Percentiles rank a stretch among this genome's conserved stretches.
These are phyloP conservation scores for Phymanthus crucifer DNA, from an alignment of 92 coral and sea anemone genomes.

Conservation along the genomic window DNA sequence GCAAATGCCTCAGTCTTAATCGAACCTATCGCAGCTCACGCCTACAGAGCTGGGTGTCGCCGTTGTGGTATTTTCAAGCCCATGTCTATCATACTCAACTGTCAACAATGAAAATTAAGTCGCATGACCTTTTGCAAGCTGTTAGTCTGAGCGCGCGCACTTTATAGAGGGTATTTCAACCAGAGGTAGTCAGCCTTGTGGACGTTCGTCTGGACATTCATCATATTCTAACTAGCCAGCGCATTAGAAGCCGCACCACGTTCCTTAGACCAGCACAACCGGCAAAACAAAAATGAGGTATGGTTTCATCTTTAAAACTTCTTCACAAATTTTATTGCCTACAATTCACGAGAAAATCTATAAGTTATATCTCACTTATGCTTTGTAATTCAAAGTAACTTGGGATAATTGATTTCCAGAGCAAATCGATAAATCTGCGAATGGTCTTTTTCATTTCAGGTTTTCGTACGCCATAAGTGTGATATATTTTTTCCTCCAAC, in stretches of 20 bases:
- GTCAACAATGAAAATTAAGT: slow-evolving; percentile 15
- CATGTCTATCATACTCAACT: slow-evolving; percentile 21
- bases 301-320: background rate
- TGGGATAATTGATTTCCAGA: background rate
- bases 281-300: background rate
- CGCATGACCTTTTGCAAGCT: slow-evolving; percentile 19
- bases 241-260: background rate
- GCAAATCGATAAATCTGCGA: background rate
- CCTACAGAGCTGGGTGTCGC: slow-evolving; percentile 15
- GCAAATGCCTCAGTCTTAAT: slow-evolving; percentile 7
- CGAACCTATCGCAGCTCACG: slow-evolving; percentile 4
- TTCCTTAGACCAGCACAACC: background rate
- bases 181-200: background rate
- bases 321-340: background rate
- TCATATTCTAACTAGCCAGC: background rate
- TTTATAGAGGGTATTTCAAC: slow-evolving; percentile 12
- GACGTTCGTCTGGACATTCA: slow-evolving; percentile 2
- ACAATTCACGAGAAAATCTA: background rate
- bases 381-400: background rate
- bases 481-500: background rate
- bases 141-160: slow-evolving; percentile 19
- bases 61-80: slow-evolving; percentile 12
- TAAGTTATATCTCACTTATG: background rate
- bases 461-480: background rate
- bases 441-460: background rate